These are phyloP conservation scores for Guaruba guarouba DNA, from an alignment of 2,113 vertebrate species.

Conservation along the genomic window DNA sequence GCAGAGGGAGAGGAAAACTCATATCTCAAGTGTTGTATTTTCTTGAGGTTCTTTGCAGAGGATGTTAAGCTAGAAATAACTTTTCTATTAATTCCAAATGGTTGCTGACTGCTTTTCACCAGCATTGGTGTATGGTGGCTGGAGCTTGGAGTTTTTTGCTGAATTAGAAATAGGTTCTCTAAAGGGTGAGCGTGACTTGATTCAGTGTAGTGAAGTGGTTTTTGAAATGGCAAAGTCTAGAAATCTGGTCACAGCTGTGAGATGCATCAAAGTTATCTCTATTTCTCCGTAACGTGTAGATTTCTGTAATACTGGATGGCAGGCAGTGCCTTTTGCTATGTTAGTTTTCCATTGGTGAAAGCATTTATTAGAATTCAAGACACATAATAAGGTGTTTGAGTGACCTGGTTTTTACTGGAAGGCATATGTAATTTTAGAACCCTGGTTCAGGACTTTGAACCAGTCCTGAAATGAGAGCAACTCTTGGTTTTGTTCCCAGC, in stretches of 20 bases:
- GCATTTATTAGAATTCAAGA: not conserved
- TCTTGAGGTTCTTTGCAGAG: not conserved
- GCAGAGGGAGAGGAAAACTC: not conserved
- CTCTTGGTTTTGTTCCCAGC: not conserved
- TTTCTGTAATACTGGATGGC: not conserved
- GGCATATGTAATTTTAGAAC: not conserved
- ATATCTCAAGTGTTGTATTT: not conserved
- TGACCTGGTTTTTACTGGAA: not conserved
- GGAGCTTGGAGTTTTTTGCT: not conserved
- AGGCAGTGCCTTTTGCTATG: not conserved
- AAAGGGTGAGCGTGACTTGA: not conserved
- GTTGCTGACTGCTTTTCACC: not conserved
- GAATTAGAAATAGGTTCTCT: not conserved
- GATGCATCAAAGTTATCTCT: not conserved
- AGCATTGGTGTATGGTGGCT: not conserved
- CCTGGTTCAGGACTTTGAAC: not conserved
- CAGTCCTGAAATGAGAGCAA: not conserved
- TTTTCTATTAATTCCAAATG: not conserved
- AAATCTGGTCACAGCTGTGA: not conserved
- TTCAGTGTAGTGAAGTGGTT: not conserved
- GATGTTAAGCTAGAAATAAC: not conserved
- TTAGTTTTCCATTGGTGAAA: not conserved
- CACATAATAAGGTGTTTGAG: not conserved
- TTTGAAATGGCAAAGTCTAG: not conserved
- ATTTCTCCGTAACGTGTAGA: accelerated